A percentile compares a stretch with the other conserved stretches of the same genome.
These are phyloP conservation scores for Siderastrea siderea DNA, from an alignment of 92 coral and sea anemone species.

Conservation along the genomic window DNA sequence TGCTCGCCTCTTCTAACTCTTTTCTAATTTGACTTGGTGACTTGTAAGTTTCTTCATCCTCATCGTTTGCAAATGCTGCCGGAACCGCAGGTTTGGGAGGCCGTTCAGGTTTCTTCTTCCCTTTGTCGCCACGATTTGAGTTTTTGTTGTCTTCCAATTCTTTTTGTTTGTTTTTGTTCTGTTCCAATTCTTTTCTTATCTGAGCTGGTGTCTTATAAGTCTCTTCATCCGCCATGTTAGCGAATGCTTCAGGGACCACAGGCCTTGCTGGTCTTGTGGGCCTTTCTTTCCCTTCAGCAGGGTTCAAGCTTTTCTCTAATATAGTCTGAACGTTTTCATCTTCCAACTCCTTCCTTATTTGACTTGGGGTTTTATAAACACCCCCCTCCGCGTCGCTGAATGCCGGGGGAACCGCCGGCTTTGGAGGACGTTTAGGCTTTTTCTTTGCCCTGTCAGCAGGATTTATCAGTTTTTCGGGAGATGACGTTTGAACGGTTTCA, in stretches of 20 bases:
- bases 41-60: conserved; percentile 2
- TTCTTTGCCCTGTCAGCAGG: background rate
- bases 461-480: background rate
- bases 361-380: conserved; percentile 17
- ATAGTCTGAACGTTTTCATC: background rate
- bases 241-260: background rate
- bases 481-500: conserved; percentile 1
- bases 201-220: no score
- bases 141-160: no score
- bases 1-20: conserved; percentile 66
- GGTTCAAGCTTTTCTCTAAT: conserved; percentile 10
- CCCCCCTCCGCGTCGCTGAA: conserved; percentile 5
- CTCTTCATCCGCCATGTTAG: background rate
- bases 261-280: conserved; percentile 15
- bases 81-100: background rate
- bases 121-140: no score
- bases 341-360: conserved; percentile 71
- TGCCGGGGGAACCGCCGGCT: background rate
- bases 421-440: background rate
- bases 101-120: background rate
- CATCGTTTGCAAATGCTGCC: background rate
- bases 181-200: no score
- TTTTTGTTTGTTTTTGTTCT: no score
- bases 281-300: background rate
- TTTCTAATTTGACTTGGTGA: conserved; percentile 65